Evolutionary conservation across 2,113 vertebrate species (phyloP), one percentile per base, ranked within the genome.

Genomic region (Trachemys scripta): DNA sequence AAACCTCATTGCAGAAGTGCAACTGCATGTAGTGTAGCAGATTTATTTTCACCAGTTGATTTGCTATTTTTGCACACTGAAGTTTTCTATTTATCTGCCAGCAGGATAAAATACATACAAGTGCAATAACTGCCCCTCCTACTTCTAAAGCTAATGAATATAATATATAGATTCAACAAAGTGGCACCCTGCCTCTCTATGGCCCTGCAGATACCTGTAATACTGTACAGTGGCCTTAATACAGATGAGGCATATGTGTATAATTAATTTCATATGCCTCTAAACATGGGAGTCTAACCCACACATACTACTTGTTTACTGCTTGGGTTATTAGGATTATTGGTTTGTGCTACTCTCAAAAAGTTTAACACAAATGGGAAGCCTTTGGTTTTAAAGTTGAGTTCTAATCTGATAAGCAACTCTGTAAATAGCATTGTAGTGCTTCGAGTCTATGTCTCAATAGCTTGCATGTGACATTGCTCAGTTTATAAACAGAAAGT

Each of bases 1-100:
- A 96, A 90, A 96, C 25, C 84, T 95, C 90, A 81, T 82, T 90
- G 91, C 62, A 94, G 87, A 94, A 47, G 57, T 96, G 10, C 79
- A 93, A 94, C 79, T 92, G 53, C 38, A 81, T 86, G 83, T 80
- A 85, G 94, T 96, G 51, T 12, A 56, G 49, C 90, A 76, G 62
- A 24, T 85, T 82, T 89, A 56, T 95, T 97, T 96, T 97, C 78
- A 95, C 72, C 78, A 90, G 54, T 82, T n/a, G 24, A 87, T 80
- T 89, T 85, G 65, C 92, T 92, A 89, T 92, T 96, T 35, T 95
- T 95, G 78, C 81, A 83, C 31, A 22, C 11, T 62, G 35, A 57
- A 79, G 16, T 80, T 95, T 78, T 79, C 47, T 94, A 2, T 95
- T 96, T 87, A 17, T n/a, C 62, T 85, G 56, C 76, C 82, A 96